Conservation (phyloP, 2,888 invertebrate species). For the Phyllotreta cruciferae region DNA sequence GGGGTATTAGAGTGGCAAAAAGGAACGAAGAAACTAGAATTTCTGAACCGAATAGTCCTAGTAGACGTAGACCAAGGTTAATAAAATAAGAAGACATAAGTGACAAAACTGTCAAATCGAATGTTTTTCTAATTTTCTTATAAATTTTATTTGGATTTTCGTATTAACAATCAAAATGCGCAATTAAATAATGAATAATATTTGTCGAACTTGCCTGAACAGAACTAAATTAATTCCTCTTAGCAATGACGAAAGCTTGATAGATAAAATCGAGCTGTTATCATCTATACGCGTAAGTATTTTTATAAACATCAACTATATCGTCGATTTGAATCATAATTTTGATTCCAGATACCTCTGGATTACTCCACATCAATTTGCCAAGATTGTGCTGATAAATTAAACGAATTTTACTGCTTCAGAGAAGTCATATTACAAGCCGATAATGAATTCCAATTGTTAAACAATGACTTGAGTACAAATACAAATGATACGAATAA, state of each 20-base stretch:
- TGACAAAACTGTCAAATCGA: no score
- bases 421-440: conserved; percentile 48
- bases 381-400: conserved; percentile 47
- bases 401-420: conserved; percentile 50
- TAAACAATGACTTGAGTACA: conserved; percentile 32
- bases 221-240: conserved; percentile 39
- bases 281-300: conserved; percentile 47
- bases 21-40: no score
- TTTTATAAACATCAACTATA: not conserved
- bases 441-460: conserved; percentile 44
- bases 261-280: conserved; percentile 49
- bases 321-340: conserved; percentile 9
- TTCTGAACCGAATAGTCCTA: no score
- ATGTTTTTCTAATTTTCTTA: no score
- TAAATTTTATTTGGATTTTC: no score
- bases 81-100: no score
- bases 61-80: no score
- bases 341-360: conserved; percentile 38
- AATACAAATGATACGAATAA: no score
- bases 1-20: no score
- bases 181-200: conserved; percentile 40
- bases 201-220: conserved; percentile 49
- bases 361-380: conserved; percentile 49
- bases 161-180: no score
- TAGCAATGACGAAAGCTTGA: conserved; percentile 39